phyloP scores from a whole-genome alignment of 92 coral and sea anemone genomes.

The Phymanthus crucifer region DNA sequence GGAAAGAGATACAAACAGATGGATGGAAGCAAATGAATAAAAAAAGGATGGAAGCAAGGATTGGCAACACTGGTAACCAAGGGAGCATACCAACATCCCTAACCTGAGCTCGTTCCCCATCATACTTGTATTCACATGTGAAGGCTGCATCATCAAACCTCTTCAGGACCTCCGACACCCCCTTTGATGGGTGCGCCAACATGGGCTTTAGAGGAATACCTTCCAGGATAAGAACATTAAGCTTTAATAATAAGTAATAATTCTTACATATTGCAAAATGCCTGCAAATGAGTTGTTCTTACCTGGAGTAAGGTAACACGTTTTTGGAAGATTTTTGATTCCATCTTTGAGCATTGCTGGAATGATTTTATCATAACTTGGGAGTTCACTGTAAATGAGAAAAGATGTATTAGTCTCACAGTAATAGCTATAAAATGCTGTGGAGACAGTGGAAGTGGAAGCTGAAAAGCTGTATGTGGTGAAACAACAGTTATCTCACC shows the following conservation, averaged over 20 bases:
- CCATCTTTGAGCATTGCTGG: slow-evolving; percentile 86
- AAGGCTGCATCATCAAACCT: slow-evolving; percentile 95
- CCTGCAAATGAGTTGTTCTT: not conserved
- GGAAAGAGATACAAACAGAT: not conserved
- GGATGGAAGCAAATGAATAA: not conserved
- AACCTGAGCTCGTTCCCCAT: slow-evolving; percentile 99
- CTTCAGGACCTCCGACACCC: slow-evolving; percentile 89
- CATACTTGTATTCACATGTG: slow-evolving; percentile 96
- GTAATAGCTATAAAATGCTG: slow-evolving; percentile 8
- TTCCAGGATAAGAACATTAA: not conserved
- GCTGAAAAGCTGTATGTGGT: not conserved
- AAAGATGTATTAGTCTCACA: not conserved
- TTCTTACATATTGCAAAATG: not conserved
- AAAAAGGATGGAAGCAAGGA: not conserved
- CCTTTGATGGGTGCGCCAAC: slow-evolving; percentile 98
- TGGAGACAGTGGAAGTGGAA: not conserved
- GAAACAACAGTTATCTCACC: slow-evolving; percentile 38
- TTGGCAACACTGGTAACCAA: too few species aligned
- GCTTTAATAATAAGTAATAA: not conserved
- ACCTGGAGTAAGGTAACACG: slow-evolving; percentile 98
- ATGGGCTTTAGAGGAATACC: slow-evolving; percentile 95
- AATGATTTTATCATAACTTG: slow-evolving; percentile 84
- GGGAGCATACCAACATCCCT: slow-evolving; percentile 31
- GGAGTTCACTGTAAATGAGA: slow-evolving; percentile 74
- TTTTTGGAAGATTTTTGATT: slow-evolving; percentile 69